Evolutionary conservation across 1,140 invertebrate species (phyloP), one percentile per base, ranked within the genome.

Genomic region (Trichonephila clavata): DNA sequence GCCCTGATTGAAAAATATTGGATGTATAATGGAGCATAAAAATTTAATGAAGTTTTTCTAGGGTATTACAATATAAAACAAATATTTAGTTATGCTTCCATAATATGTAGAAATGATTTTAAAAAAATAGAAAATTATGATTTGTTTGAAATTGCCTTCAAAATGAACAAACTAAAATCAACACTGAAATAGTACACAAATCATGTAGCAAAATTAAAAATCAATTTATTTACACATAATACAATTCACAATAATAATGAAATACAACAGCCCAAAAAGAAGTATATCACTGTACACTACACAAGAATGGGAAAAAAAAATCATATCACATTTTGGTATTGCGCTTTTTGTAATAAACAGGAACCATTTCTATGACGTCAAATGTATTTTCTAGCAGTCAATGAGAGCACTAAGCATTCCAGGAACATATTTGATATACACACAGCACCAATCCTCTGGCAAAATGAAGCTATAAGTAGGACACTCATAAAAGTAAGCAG

Each of bases 201-300:
- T 0, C 10, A 5, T 7, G 32, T 77, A 32, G 71, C 71, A 77
- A 77, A 77, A 77, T 77, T 50, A 2, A 77, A 77, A 77, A 77
- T 27, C 71, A 77, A 77, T 77, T 77, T 77, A 77, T 77, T 77
- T 77, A 77, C 71, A 77, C 71, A 77, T 77, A 77, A 18, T 77
- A 77, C 71, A 77, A 32, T 39, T 77, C 71, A 77, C 27, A 20
- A 16, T 77, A 39, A 4, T 77, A 77, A 32, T 77, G 32, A 39
- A 77, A 39, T 77, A 77, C 71, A 77, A 77, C 7, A 77, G 14
- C 71, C 71, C 71, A 18, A 63, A 63, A 39, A 77, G 71, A 77
- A 77, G 71, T 39, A 77, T 77, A 77, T 27, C 16, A 32, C 13
- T 18, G 24, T 77, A 77, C 32, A 77, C 71, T 77, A 32, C 71